Evolutionary conservation across 2,888 invertebrate species (phyloP), one percentile per base, ranked within the genome.

Genomic region (Oligia latruncula): DNA sequence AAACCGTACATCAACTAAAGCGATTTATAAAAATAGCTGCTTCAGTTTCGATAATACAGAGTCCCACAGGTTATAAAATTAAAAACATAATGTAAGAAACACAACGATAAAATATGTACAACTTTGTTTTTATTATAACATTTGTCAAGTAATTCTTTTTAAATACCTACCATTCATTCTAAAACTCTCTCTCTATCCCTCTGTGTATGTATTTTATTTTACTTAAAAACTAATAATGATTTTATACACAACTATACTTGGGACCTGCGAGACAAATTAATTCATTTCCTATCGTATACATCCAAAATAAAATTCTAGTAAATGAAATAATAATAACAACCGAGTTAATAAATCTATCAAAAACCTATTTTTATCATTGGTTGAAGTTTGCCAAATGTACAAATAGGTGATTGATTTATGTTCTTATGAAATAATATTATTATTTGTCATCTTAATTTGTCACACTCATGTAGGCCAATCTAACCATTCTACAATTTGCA

Each of bases 381-480:
- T 68, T 78, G 3, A 40, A 83, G 15, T 77, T 60, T 43, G 4
- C 20, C 66, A 46, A 78, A 46, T 70, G 5, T 46, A 65, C 20
- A 87, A 84, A 80, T 80, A 80, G 49, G 40, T 70, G 15, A 40
- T 58, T 58, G 71, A 76, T 43, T 40, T 71, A 29, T 35, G 20
- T 65, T 76, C 15, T 43, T 43, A 60, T 64, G 5, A 86, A 84
- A 79, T 60, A 62, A 87, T 66, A 74, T 66, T 66, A 73, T 62
- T 72, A 64, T 75, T 68, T 62, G 71, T 67, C 73, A 65, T 74
- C 2, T 77, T 77, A 86, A 77, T 80, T 87, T 87, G 83, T 89
- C 84, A 86, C 88, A 83, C 76, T 86, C 79, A 82, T 77, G 79
- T 85, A 89, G 85, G 89, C 90, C 85, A 80, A 82, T 82, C 87